Percentiles rank a stretch among this genome's conserved stretches.
These are phyloP conservation scores for Erinaceus europaeus DNA, from an alignment of 2,113 vertebrate species.

Conservation along the genomic window DNA sequence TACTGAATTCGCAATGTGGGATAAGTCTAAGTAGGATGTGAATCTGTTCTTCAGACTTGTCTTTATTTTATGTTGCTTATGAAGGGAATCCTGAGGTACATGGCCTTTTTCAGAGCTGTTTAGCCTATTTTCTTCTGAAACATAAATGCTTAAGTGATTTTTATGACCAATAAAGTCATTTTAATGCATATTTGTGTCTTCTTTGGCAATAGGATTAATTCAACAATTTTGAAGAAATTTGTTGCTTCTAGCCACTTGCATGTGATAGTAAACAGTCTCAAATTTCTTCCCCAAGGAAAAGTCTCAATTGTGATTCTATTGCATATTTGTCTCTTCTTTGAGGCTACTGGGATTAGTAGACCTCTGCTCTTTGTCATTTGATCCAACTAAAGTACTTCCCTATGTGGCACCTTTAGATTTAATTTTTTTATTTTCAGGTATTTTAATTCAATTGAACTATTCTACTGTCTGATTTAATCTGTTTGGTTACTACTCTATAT, in stretches of 20 bases:
- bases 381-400: not conserved
- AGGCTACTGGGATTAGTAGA: not conserved
- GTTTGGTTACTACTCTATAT: too few species aligned
- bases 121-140: not conserved
- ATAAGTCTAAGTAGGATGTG: not conserved
- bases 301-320: not conserved
- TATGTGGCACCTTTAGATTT: not conserved
- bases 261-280: not conserved
- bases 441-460: not conserved
- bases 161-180: not conserved
- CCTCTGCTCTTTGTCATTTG: not conserved
- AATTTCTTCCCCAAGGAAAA: not conserved
- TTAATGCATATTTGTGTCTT: not conserved
- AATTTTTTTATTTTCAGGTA: not conserved
- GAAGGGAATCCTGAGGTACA: too few species aligned
- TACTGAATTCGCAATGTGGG: not conserved
- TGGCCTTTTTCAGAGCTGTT: too few species aligned
- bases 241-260: not conserved
- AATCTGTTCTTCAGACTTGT: not conserved
- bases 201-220: not conserved
- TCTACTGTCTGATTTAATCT: too few species aligned
- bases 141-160: not conserved
- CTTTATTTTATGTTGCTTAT: not conserved
- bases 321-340: not conserved
- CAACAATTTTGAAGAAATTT: not conserved